Conservation (phyloP, 2,888 invertebrate genomes). For the Danaus chrysippus region DNA sequence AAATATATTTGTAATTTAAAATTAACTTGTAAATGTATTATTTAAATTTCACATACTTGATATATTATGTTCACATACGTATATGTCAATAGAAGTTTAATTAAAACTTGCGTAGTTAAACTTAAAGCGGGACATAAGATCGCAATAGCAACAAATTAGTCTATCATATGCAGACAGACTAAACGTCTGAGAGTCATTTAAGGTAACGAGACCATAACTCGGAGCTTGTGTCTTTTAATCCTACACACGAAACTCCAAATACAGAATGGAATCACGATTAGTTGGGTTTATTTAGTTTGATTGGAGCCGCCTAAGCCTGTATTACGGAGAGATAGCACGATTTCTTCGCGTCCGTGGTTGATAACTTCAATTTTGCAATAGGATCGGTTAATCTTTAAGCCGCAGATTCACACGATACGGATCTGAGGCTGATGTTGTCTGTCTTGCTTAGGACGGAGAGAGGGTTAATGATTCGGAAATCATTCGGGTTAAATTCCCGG, state of each 20-base stretch:
- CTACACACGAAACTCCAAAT: constrained; percentile 69
- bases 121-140: constrained; percentile 14
- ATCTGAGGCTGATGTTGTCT: constrained; percentile 77
- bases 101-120: constrained; percentile 19
- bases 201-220: constrained; percentile 72
- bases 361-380: constrained; percentile 71
- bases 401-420: constrained; percentile 69
- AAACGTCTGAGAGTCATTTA: constrained; percentile 51
- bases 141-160: constrained; percentile 17
- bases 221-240: constrained; percentile 66
- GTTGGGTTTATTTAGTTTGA: constrained; percentile 76
- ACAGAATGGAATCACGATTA: constrained; percentile 74
- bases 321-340: constrained; percentile 74
- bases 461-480: constrained; percentile 77
- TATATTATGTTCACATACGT: neutral
- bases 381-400: constrained; percentile 70
- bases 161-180: constrained; percentile 18
- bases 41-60: neutral
- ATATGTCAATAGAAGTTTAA: constrained; percentile 15
- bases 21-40: neutral
- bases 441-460: constrained; percentile 75
- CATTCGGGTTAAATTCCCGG: constrained; percentile 74
- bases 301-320: constrained; percentile 70
- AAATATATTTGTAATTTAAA: neutral
- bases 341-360: constrained; percentile 72